Conservation (phyloP, 2,797 vertebrate genomes). For the Characodon lateralis region DNA sequence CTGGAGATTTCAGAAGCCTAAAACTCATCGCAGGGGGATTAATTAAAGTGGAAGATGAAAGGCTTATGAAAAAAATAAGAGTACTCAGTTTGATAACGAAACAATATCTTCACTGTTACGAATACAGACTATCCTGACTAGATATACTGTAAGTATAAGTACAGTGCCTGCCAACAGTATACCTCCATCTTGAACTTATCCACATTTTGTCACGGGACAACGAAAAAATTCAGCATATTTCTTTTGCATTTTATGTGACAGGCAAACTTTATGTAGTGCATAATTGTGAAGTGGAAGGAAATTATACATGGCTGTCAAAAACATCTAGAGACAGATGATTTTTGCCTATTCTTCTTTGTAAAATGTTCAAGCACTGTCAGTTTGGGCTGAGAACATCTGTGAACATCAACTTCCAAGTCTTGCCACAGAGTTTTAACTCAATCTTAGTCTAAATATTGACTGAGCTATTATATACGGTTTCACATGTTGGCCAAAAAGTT, state of each 20-base stretch:
- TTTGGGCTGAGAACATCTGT: too few relatives aligned
- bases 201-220: not conserved
- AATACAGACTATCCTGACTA: not conserved
- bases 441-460: not conserved
- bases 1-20: not conserved
- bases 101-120: not conserved
- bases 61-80: not conserved
- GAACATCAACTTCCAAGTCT: not conserved
- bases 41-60: not conserved
- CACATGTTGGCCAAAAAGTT: too few relatives aligned
- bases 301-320: not conserved
- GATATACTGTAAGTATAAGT: not conserved
- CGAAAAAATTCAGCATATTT: not conserved
- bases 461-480: too few relatives aligned
- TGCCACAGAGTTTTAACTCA: not conserved
- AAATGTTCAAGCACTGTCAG: too few relatives aligned
- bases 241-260: not conserved
- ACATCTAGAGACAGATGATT: not conserved
- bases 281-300: not conserved
- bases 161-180: not conserved
- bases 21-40: not conserved
- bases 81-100: not conserved
- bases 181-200: not conserved
- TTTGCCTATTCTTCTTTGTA: not conserved
- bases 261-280: not conserved